Evolutionary conservation across 2,888 invertebrate species (phyloP).

Genomic region (Perdita meconis): DNA sequence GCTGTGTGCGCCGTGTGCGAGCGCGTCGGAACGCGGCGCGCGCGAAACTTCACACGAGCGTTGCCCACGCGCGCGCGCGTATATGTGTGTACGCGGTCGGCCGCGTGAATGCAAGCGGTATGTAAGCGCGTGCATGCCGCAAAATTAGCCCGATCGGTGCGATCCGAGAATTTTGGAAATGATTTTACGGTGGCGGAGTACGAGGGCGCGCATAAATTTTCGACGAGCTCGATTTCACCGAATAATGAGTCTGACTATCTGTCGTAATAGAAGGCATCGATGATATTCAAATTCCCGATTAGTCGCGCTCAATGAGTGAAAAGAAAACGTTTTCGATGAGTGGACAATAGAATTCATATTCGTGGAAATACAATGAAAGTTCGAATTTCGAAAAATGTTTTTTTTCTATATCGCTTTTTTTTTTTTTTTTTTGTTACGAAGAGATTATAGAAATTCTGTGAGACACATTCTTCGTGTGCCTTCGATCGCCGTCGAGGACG

Average conservation of each 20-base stretch:
- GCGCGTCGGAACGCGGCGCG: too few relatives aligned
- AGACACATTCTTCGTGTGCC: too few relatives aligned
- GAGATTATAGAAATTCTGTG: too few relatives aligned
- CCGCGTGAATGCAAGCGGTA: slow-evolving; percentile 11
- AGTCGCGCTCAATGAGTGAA: neutral
- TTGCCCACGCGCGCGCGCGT: neutral
- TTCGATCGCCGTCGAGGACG: too few relatives aligned
- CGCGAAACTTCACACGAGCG: too few relatives aligned
- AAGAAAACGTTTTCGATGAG: slow-evolving; percentile 13
- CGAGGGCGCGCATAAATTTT: slow-evolving; percentile 49
- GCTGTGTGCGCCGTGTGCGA: slow-evolving; percentile 15
- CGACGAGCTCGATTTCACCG: slow-evolving; percentile 50
- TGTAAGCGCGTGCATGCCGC: slow-evolving; percentile 23
- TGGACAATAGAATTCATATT: neutral
- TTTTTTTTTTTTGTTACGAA: too few relatives aligned
- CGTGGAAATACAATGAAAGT: too few relatives aligned
- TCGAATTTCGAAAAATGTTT: too few relatives aligned
- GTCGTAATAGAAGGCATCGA: slow-evolving; percentile 35
- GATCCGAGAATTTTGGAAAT: slow-evolving; percentile 52
- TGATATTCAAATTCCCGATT: slow-evolving; percentile 23
- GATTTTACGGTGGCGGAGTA: slow-evolving; percentile 30
- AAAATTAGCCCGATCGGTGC: slow-evolving; percentile 31
- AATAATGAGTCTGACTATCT: slow-evolving; percentile 45
- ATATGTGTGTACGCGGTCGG: neutral
- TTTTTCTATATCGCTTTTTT: too few relatives aligned